Percentiles rank a stretch among this genome's conserved stretches.
phyloP scores from a whole-genome alignment of 2,113 vertebrate species.

The Chiloscyllium plagiosum region DNA sequence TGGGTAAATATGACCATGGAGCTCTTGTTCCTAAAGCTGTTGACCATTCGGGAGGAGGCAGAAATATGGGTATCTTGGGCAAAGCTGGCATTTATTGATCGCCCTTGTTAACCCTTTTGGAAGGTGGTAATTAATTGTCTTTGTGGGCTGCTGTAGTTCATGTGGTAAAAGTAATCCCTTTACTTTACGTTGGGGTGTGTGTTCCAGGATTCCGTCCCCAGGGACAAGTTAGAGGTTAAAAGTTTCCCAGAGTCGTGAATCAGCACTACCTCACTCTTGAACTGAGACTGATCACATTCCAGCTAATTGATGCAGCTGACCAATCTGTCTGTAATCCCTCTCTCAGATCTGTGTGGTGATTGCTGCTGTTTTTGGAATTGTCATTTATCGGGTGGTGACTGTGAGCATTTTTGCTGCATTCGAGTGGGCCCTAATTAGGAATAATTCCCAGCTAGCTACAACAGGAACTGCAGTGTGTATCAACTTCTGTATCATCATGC shows the following conservation, averaged over 20 bases:
- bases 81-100: background rate
- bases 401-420: slow-evolving; percentile 91
- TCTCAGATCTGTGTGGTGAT: slow-evolving; percentile 85
- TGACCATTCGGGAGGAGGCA: too few relatives aligned
- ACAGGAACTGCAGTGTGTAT: slow-evolving; percentile 92
- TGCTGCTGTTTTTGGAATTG: slow-evolving; percentile 84
- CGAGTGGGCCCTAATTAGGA: slow-evolving; percentile 88
- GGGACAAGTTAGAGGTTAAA: background rate
- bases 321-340: slow-evolving; percentile 31
- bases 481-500: slow-evolving; percentile 94
- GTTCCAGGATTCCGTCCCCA: background rate
- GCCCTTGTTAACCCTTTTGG: background rate
- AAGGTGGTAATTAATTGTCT: background rate
- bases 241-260: background rate
- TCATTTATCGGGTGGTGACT: slow-evolving; percentile 89
- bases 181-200: background rate
- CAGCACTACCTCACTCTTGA: background rate
- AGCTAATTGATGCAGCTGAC: slow-evolving; percentile 37
- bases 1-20: too few relatives aligned
- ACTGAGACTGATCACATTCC: background rate
- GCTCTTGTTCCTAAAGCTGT: too few relatives aligned
- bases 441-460: slow-evolving; percentile 92
- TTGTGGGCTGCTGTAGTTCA: background rate
- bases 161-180: background rate
- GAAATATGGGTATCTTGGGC: background rate